phyloP scores from a whole-genome alignment of 1,140 invertebrate species.

The Paraescarpia echinospica region DNA sequence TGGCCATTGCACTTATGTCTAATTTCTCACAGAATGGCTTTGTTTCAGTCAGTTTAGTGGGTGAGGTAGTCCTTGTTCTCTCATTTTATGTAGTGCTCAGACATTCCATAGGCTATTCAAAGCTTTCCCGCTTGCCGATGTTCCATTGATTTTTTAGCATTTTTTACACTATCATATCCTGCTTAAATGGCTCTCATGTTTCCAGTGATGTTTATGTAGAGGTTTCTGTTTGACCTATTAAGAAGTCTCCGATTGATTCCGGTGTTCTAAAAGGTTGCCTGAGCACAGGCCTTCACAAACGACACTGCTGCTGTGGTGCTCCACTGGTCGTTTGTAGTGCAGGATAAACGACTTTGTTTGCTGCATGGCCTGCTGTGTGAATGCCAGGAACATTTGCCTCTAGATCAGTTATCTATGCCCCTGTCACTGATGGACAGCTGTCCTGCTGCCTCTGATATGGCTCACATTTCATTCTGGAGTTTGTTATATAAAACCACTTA shows the following conservation, averaged over 20 bases:
- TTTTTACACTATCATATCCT: no score
- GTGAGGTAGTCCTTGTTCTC: not conserved
- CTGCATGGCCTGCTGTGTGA: not conserved
- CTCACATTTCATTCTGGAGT: not conserved
- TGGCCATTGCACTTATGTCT: not conserved
- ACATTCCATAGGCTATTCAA: not conserved
- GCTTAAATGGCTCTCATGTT: not conserved
- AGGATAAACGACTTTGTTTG: conserved; percentile 5
- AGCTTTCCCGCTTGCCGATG: not conserved
- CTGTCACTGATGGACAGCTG: not conserved
- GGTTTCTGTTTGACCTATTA: not conserved
- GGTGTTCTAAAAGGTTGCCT: not conserved
- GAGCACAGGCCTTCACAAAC: not conserved
- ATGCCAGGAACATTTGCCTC: not conserved
- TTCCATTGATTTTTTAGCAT: not conserved
- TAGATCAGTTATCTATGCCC: not conserved
- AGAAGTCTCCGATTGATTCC: not conserved
- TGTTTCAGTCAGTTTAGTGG: no score
- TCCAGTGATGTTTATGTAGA: not conserved
- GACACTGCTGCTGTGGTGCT: not conserved
- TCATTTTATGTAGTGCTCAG: not conserved
- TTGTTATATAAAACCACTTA: not conserved
- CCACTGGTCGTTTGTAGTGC: not conserved
- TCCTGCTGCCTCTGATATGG: not conserved
- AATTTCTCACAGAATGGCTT: no score